Base-by-base conservation (phyloP, 2,797 vertebrate genomes). In the Cygnus olor region DNA sequence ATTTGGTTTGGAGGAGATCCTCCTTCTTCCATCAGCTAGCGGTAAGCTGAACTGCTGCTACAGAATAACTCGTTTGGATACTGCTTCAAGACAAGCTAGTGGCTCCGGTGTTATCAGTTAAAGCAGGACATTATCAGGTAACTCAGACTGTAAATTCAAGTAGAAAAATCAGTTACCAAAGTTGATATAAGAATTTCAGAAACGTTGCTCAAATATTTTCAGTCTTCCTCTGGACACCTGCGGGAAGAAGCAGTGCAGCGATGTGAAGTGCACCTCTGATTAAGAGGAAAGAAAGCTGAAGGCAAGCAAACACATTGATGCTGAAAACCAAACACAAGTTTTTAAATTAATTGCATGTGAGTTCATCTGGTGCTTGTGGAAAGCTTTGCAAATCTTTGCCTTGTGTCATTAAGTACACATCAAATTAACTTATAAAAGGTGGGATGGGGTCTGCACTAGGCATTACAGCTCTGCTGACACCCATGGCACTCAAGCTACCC, bases 81-180 rank as follows among this genome's bases (percentile, higher is more conserved):
- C 11, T 6, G 40, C 88, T 38, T 66, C 73, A 68, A 92, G 56
- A 44, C 79, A 81, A 93, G 57, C 22, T 58, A 70, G 38, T 45
- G 54, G 83, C 10, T 15, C 87, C 87, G 72, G 81, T 57, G 56
- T 94, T 95, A 95, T 65, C 49, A 10, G 61, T 28, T 85, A 91
- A 96, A 94, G 78, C 18, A 80, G 49, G 72, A 93, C 47, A 65
- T 6, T 84, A 54, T 21, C 77, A 95, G 82, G 79, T 80, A 89
- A 96, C 79, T 91, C 86, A 92, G 53, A 64, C 21, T 69, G 84
- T 38, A 95, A 70, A 72, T 54, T 61, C 38, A 88, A 79, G 44
- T 36, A 64, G 49, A 25, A 93, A 80, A 87, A 72, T 61, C 8
- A 93, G 40, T 56, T 77, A 71, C 8, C n/a, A 81, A 90, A 53